A percentile compares a stretch with the other conserved stretches of the same genome.
phyloP scores from a whole-genome alignment of 2,797 vertebrate genomes.

The Enoplosus armatus region DNA sequence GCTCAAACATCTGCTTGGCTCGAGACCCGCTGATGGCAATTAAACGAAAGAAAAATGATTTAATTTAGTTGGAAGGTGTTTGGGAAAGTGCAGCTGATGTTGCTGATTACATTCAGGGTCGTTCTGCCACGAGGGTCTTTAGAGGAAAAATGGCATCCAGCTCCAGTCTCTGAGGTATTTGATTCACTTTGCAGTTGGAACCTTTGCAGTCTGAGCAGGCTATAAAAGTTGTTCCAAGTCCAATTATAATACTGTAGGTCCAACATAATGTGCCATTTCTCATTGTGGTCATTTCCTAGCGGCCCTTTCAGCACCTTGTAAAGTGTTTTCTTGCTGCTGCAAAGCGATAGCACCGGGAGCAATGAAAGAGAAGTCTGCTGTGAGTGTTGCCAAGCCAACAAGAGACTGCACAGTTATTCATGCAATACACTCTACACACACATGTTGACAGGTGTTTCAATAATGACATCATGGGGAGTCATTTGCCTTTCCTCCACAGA shows the following conservation, averaged over 20 bases:
- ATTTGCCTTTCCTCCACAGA: slow-evolving; percentile 35
- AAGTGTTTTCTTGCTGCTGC: slow-evolving; percentile 55
- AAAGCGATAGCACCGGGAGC: slow-evolving; percentile 42
- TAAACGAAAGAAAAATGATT: neutral
- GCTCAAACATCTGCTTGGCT: slow-evolving; percentile 22
- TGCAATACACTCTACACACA: neutral
- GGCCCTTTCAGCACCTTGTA: slow-evolving; percentile 57
- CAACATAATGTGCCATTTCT: slow-evolving; percentile 43
- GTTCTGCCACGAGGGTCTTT: slow-evolving; percentile 2
- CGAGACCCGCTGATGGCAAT: slow-evolving; percentile 1
- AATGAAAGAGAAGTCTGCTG: slow-evolving; percentile 60
- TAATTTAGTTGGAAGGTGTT: slow-evolving; percentile 32
- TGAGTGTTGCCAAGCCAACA: slow-evolving; percentile 48
- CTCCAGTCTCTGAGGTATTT: slow-evolving; percentile 13
- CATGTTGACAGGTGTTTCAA: slow-evolving; percentile 57
- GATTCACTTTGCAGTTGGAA: slow-evolving; percentile 41
- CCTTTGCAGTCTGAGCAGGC: slow-evolving; percentile 21
- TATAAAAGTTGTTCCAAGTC: slow-evolving; percentile 49
- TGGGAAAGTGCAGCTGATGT: slow-evolving; percentile 3
- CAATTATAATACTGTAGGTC: slow-evolving; percentile 49
- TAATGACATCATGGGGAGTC: slow-evolving; percentile 59
- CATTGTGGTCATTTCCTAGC: slow-evolving; percentile 58
- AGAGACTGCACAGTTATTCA: slow-evolving; percentile 26
- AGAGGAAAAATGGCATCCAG: slow-evolving; percentile 15
- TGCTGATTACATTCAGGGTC: slow-evolving; percentile 19